Conservation (phyloP, 2,113 vertebrate genomes). For the Diphyllodes magnificus region DNA sequence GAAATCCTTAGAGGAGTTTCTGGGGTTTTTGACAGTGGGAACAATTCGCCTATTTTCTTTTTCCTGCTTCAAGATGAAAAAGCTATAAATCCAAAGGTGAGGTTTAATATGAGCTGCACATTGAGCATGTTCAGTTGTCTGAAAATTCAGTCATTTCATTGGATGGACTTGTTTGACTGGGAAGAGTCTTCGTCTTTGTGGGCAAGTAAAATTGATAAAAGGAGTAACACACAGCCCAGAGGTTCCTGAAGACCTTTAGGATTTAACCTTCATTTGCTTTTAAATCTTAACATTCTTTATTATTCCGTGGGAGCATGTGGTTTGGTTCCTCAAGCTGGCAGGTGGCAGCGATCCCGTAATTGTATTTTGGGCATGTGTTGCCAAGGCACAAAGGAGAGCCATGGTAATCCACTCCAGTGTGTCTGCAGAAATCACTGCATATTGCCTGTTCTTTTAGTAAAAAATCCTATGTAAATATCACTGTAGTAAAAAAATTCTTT, state of each 20-base stretch:
- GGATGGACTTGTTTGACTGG: neutral
- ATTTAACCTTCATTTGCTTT: constrained; percentile 55
- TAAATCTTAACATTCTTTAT: constrained; percentile 29
- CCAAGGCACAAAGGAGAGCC: constrained; percentile 39
- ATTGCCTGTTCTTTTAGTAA: constrained; percentile 16
- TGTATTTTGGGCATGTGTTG: constrained; percentile 33
- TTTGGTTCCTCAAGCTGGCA: constrained; percentile 30
- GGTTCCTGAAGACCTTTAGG: neutral
- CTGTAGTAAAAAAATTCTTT: constrained; percentile 55
- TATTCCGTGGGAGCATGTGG: neutral
- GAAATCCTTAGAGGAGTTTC: neutral
- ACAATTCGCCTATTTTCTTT: neutral
- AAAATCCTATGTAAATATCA: constrained; percentile 33
- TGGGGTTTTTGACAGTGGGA: neutral
- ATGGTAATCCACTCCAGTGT: constrained; percentile 29
- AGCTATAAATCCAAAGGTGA: neutral
- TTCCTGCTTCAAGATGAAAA: neutral
- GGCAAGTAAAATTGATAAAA: neutral
- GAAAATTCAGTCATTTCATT: neutral
- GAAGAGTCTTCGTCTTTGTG: neutral
- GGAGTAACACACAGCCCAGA: neutral
- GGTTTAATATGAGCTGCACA: neutral
- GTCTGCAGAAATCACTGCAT: constrained; percentile 23
- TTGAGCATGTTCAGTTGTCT: neutral
- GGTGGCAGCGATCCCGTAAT: constrained; percentile 38